Evolutionary conservation across 2,113 vertebrate species (phyloP).

Genomic region (Tetrao urogallus): DNA sequence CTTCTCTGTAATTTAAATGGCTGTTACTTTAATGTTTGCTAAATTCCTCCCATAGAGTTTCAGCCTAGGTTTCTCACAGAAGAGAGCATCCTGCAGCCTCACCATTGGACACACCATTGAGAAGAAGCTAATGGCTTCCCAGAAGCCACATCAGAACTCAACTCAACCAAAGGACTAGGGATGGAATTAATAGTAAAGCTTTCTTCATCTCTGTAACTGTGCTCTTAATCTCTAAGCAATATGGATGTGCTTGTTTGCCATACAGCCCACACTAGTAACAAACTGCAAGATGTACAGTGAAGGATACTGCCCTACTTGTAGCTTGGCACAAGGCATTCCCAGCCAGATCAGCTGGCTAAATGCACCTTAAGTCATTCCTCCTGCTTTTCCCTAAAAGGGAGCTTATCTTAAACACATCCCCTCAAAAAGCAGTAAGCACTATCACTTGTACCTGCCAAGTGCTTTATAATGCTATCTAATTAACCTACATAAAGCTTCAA

Average conservation of each 20-base stretch:
- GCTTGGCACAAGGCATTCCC: neutral
- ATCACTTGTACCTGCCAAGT: no score
- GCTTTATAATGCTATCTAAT: neutral
- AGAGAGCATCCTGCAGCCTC: neutral
- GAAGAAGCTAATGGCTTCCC: slow-evolving; percentile 38
- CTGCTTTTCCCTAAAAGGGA: neutral
- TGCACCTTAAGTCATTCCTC: neutral
- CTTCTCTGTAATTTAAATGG: slow-evolving; percentile 40
- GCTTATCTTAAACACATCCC: neutral
- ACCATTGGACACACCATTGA: neutral
- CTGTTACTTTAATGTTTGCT: slow-evolving; percentile 41
- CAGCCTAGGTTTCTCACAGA: neutral
- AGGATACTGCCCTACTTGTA: neutral
- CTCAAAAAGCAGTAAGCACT: neutral
- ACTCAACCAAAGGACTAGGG: slow-evolving; percentile 1
- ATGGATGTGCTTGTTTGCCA: neutral
- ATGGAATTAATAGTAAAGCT: slow-evolving; percentile 21
- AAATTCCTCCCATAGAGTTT: slow-evolving; percentile 43
- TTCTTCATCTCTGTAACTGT: neutral
- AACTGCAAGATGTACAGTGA: neutral
- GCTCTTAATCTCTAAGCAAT: slow-evolving; percentile 5
- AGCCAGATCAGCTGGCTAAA: neutral
- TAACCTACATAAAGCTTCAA: neutral
- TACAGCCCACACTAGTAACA: neutral
- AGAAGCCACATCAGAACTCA: slow-evolving; percentile 44